A percentile compares a stretch with the other conserved stretches of the same genome.
Evolutionary conservation across 92 coral and sea anemone genomes (phyloP).

Genomic region (Epizoanthus ramosus): DNA sequence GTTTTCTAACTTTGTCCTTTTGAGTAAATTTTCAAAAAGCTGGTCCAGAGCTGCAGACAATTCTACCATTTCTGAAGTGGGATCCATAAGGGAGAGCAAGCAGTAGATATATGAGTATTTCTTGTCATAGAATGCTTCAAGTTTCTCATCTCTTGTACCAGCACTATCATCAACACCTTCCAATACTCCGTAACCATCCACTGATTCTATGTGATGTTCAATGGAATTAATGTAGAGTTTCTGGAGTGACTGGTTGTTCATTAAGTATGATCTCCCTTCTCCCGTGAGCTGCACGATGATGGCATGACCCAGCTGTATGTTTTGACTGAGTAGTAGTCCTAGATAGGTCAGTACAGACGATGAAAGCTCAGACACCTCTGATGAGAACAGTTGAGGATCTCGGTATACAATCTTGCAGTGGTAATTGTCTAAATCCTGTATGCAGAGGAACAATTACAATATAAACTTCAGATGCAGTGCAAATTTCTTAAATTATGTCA

Average conservation of each 20-base stretch:
- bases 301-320: slow-evolving; percentile 82
- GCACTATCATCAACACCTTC: background rate
- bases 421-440: slow-evolving; percentile 90
- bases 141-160: slow-evolving; percentile 18
- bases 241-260: slow-evolving; percentile 79
- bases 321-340: slow-evolving; percentile 64
- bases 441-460: background rate
- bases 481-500: too few species aligned
- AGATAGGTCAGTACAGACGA: slow-evolving; percentile 64
- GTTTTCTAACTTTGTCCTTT: slow-evolving; percentile 50
- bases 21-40: slow-evolving; percentile 68
- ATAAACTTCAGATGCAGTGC: background rate
- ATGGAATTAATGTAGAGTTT: slow-evolving; percentile 67
- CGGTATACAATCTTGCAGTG: slow-evolving; percentile 84
- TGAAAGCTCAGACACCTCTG: slow-evolving; percentile 73
- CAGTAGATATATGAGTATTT: slow-evolving; percentile 55
- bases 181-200: slow-evolving; percentile 35
- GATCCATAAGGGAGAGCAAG: slow-evolving; percentile 77
- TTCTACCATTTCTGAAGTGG: slow-evolving; percentile 65
- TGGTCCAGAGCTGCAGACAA: slow-evolving; percentile 61
- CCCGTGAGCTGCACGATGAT: slow-evolving; percentile 74
- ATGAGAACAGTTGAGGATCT: slow-evolving; percentile 59
- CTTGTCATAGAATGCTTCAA: slow-evolving; percentile 11
- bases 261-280: slow-evolving; percentile 60
- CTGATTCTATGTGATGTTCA: slow-evolving; percentile 50